Base-by-base conservation (phyloP, 2,888 invertebrate species). In the Polietes domitor region DNA sequence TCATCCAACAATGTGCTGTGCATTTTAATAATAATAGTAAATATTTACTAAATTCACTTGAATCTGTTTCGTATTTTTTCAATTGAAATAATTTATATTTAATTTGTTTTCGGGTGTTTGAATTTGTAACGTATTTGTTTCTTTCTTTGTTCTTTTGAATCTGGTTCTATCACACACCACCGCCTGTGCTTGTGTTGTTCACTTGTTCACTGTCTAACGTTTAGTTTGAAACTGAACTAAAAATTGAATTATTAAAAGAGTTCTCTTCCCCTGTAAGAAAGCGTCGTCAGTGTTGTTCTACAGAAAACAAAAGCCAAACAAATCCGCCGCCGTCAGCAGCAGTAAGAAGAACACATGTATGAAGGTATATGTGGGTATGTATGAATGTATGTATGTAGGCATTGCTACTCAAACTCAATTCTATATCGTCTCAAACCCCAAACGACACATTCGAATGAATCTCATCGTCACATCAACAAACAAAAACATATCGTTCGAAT, bases 1-100 rank as follows among this genome's bases (percentile, higher is more conserved):
- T 91, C 90, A 77, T 91, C 91, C 86, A 91, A 88, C 76, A 90
- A 81, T 86, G 89, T 91, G 87, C 89, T 89, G 74, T 90, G 91
- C 90, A 90, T 90, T 88, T 87, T 88, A 80, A 21, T 80, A 61
- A 26, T 28, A 61, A 28, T 61, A 61, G 26, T 15, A 47, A n/a
- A 47, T 47, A 12, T 47, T 47, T 4, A 47, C 47, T 47, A 47
- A 47, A 55, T 78, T 71, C 50, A 15, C 50, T 37, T 47, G 15
- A 37, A 37, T 47, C n/a, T n/a, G n/a, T 47, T n/a, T 58, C 32
- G 28, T 63, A 32, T n/a, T 32, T 21, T 71, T 71, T 50, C 24
- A 19, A 19, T 53, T 50, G 19, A 72, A 65, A 32, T 71, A 53
- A 4, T 50, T 58, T 75, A 15, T 19, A 68, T 65, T 26, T 43